A percentile compares a stretch with the other conserved stretches of the same genome.
phyloP scores from a whole-genome alignment of 1,140 invertebrate genomes.

The Neodiprion pinetum region DNA sequence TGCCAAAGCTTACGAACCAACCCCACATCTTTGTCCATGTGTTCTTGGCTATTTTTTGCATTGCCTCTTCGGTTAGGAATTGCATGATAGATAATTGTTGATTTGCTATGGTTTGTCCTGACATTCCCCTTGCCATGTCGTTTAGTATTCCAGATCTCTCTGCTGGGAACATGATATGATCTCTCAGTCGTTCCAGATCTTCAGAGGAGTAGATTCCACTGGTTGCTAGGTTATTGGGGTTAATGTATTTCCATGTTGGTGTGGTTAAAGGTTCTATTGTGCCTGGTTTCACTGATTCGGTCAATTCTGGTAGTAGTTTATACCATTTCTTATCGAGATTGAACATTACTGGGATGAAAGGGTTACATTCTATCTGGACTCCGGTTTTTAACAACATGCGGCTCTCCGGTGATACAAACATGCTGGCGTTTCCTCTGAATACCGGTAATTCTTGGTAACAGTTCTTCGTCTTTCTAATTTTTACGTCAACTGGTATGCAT shows the following conservation, averaged over 20 bases:
- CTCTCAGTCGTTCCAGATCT: slow-evolving; percentile 19
- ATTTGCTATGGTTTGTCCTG: too few relatives aligned
- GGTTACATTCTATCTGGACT: slow-evolving; percentile 1
- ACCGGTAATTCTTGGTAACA: slow-evolving; percentile 30
- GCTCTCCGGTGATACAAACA: slow-evolving; percentile 21
- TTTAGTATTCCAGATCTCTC: slow-evolving; percentile 9
- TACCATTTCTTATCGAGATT: background rate
- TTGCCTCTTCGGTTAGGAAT: too few relatives aligned
- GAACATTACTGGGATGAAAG: slow-evolving; percentile 10
- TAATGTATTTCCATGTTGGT: slow-evolving; percentile 29
- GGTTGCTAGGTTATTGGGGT: slow-evolving; percentile 27
- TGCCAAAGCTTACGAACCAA: too few relatives aligned
- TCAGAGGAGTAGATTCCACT: slow-evolving; percentile 28
- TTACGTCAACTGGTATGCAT: slow-evolving; percentile 23
- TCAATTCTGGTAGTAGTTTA: slow-evolving; percentile 10
- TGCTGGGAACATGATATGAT: slow-evolving; percentile 23
- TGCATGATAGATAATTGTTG: too few relatives aligned
- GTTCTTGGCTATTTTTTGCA: too few relatives aligned
- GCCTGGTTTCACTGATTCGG: slow-evolving; percentile 9
- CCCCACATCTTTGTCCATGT: too few relatives aligned
- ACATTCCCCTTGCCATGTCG: background rate
- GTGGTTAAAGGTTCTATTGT: slow-evolving; percentile 22
- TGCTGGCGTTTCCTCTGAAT: background rate
- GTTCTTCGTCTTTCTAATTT: background rate
- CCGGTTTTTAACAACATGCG: slow-evolving; percentile 15